Evolutionary conservation across 2,888 invertebrate genomes (phyloP), one percentile per base, ranked within the genome.

Genomic region (Blera fallax): DNA sequence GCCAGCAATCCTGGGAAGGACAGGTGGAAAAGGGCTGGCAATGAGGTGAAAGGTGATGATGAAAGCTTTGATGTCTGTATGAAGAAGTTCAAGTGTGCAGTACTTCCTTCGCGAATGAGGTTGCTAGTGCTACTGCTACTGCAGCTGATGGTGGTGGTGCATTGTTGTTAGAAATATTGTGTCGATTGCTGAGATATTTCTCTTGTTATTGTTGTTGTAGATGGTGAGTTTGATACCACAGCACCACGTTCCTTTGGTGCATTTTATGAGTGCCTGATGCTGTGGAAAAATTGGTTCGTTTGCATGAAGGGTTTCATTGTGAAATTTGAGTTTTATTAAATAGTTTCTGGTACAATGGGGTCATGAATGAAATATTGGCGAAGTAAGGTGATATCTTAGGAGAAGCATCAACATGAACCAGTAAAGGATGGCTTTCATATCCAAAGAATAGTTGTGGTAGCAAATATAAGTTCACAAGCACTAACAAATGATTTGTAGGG

Each of bases 51-150:
- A 40, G 37, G 32, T 74, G 43, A 40, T 10, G 50, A 48, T 62
- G 34, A 45, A 62, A 14, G 40, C 32, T 58, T 50, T 72, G 27
- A 37, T 48, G 32, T 52, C 56, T 45, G 48, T 54, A 52, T 54
- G 54, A 70, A 64, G 48, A 80, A 65, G 65, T 73, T 80, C 80
- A 73, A 80, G 74, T 73, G 52, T 60, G 37, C 52, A 54, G 16
- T 72, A 6, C 50, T 10, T 58, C 10, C 56, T 34, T 18, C 50
- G 32, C 21, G 48, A 73, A 62, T 73, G 21, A 54, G 73, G 52
- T 62, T 67, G 40, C 29, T n/a, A n/a, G n/a, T n/a, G n/a, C n/a
- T n/a, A n/a, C n/a, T n/a, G n/a, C n/a, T n/a, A n/a, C n/a, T n/a
- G n/a, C n/a, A n/a, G n/a, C n/a, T n/a, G n/a, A n/a, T n/a, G n/a